phyloP scores from a whole-genome alignment of 1,140 invertebrate species.

The Drosophila subpulchrella region DNA sequence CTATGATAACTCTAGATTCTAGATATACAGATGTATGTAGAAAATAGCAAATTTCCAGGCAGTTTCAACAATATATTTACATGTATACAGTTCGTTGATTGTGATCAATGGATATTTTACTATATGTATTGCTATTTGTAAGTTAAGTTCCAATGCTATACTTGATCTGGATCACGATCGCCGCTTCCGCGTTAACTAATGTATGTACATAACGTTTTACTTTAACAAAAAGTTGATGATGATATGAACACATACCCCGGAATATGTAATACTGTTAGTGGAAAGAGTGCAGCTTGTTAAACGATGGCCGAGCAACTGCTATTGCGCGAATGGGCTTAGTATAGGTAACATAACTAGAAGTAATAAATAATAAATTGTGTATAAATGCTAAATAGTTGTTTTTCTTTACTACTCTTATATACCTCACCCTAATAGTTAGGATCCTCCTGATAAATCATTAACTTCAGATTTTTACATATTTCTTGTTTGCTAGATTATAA shows the following conservation, averaged over 20 bases:
- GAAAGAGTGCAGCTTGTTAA: conserved; percentile 53
- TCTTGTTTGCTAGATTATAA: no score
- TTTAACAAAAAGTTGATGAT: conserved; percentile 54
- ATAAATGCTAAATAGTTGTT: conserved; percentile 23
- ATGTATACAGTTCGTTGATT: conserved; percentile 45
- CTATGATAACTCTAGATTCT: conserved; percentile 42
- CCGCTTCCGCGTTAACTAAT: conserved; percentile 68
- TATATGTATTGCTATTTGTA: conserved; percentile 52
- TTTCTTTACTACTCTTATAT: neutral
- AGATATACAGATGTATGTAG: conserved; percentile 54
- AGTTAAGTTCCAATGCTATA: conserved; percentile 57
- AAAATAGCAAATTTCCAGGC: conserved; percentile 66
- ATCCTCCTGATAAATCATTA: no score
- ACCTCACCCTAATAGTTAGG: no score
- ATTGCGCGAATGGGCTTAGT: conserved; percentile 53
- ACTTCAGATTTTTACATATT: no score
- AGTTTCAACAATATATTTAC: conserved; percentile 47
- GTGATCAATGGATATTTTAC: conserved; percentile 56
- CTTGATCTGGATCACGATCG: conserved; percentile 47
- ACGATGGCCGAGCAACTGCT: conserved; percentile 36
- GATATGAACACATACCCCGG: conserved; percentile 42
- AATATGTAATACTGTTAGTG: conserved; percentile 45
- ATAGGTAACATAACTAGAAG: conserved; percentile 52
- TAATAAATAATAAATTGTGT: conserved; percentile 60
- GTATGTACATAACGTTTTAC: conserved; percentile 76